phyloP scores from a whole-genome alignment of 2,888 invertebrate species.

The Alcis repandata region DNA sequence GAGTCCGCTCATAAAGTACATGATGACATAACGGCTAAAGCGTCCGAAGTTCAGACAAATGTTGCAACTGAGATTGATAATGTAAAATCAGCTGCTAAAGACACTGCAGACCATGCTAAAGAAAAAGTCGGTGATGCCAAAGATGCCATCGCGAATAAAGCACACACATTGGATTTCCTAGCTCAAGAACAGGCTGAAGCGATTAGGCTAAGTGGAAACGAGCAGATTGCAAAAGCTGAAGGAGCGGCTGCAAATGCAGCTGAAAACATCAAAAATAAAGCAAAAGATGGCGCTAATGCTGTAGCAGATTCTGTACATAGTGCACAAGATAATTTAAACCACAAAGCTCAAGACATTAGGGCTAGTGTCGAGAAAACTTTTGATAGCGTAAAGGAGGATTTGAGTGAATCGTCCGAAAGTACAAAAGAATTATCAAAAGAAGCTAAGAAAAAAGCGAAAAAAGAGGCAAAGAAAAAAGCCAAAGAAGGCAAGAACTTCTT shows the following conservation, averaged over 20 bases:
- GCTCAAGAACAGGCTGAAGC: conserved; percentile 75
- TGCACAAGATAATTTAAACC: conserved; percentile 61
- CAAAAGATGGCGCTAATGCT: conserved; percentile 69
- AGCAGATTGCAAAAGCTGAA: conserved; percentile 63
- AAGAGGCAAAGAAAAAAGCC: conserved; percentile 76
- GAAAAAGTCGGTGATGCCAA: conserved; percentile 67
- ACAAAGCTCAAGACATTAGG: conserved; percentile 67
- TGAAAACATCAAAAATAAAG: conserved; percentile 64
- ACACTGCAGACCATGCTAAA: conserved; percentile 70
- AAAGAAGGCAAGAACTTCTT: conserved; percentile 81
- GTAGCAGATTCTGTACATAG: conserved; percentile 62
- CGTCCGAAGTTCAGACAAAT: conserved; percentile 59
- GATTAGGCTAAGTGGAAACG: conserved; percentile 62
- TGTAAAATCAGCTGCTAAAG: conserved; percentile 59
- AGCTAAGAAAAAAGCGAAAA: conserved; percentile 58
- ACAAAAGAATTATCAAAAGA: conserved; percentile 69
- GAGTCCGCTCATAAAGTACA: conserved; percentile 61
- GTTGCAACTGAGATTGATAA: conserved; percentile 61
- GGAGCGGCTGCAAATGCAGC: conserved; percentile 62
- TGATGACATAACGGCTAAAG: conserved; percentile 58
- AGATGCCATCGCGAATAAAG: conserved; percentile 71
- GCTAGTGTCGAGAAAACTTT: conserved; percentile 61
- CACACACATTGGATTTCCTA: conserved; percentile 73
- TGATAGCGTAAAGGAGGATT: conserved; percentile 64
- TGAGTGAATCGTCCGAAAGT: conserved; percentile 67